phyloP scores from a whole-genome alignment of 2,113 vertebrate genomes.

The Lepus timidus region DNA sequence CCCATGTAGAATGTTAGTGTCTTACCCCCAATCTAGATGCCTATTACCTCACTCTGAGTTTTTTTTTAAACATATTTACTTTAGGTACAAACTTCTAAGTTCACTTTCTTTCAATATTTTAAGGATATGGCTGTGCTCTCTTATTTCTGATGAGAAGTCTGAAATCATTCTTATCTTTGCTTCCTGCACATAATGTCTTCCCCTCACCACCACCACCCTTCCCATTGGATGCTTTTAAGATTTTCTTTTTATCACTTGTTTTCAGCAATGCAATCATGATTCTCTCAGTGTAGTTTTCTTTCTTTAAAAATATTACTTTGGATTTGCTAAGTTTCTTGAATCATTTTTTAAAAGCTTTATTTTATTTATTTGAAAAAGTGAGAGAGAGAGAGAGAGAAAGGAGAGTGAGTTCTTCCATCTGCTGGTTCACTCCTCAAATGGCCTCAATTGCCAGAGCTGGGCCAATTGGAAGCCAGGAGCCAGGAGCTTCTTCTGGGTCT shows the following conservation, averaged over 20 bases:
- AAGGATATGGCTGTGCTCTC: background rate
- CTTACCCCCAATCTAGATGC: too few species aligned
- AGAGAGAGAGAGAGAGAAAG: too few species aligned
- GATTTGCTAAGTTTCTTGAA: background rate
- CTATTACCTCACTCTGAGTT: too few species aligned
- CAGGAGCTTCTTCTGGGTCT: too few species aligned
- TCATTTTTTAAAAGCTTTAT: too few species aligned
- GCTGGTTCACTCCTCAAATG: too few species aligned
- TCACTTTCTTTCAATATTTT: conserved; percentile 17
- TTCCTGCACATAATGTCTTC: background rate
- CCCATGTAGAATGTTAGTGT: too few species aligned
- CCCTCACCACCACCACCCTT: too few species aligned
- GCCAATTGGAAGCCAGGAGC: too few species aligned
- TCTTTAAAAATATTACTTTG: background rate
- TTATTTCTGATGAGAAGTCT: conserved; percentile 1
- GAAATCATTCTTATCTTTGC: conserved; percentile 15
- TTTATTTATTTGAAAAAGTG: too few species aligned
- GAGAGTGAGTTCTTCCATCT: too few species aligned
- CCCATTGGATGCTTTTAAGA: background rate
- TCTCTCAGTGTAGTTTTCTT: background rate
- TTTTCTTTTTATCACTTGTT: conserved; percentile 19
- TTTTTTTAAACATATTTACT: conserved; percentile 8
- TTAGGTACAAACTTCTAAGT: background rate
- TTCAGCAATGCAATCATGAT: background rate
- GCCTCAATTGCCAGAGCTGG: too few species aligned